Base-by-base conservation (phyloP, 2,888 invertebrate species). In the Notodonta dromedarius region DNA sequence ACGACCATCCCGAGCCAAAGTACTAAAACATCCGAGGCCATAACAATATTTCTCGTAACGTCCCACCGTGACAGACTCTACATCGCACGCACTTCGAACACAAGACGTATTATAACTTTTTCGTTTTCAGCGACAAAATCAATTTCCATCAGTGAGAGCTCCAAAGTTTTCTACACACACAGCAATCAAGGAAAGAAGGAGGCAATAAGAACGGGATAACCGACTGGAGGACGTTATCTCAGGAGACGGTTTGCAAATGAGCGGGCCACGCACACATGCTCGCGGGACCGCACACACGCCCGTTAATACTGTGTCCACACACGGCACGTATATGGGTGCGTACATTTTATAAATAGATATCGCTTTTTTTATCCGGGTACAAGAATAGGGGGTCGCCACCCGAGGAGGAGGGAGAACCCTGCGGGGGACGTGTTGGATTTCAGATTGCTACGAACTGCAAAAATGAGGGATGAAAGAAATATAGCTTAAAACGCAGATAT, bases 401-500 rank as follows among this genome's bases (percentile, higher is more conserved):
- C 88, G 81, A 74, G 73, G 78, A 83, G 81, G 85, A 87, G 84
- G 86, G 86, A 83, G 81, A 80, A 86, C 91, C 89, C 90, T 84
- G 89, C 89, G 90, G 92, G 93, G 91, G 94, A 91, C 93, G 94
- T 93, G 92, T 92, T 92, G 93, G 94, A 91, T 93, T 93, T 92
- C 93, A 94, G 94, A 94, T 94, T 94, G 94, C 94, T 94, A 93
- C 94, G 93, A 93, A 94, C 94, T 94, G 94, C 94, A 94, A 94
- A 94, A 94, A 94, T 94, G 94, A 94, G 94, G 94, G 94, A 94
- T 94, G 94, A 94, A 94, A 94, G 94, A 94, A 94, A 94, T 94
- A 94, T 94, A 94, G 94, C 94, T 94, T 94, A 94, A 94, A 94
- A 94, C 94, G 94, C 93, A 94, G 94, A 94, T 94, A 93, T 93